These are phyloP conservation scores for Mus caroli DNA, from an alignment of 2,797 vertebrate genomes.

Conservation along the genomic window DNA sequence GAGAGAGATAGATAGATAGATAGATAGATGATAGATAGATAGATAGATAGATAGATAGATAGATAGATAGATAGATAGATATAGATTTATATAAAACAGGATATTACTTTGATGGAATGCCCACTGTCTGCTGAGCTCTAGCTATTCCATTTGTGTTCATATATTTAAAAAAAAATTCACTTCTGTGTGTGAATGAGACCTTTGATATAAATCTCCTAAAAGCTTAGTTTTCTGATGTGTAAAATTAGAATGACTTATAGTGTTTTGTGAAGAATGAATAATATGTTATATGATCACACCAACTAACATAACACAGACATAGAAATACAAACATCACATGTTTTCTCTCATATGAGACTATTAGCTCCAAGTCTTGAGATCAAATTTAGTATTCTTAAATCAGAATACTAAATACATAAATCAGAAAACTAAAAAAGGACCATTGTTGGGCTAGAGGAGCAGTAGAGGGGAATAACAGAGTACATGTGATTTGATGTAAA, in stretches of 20 bases:
- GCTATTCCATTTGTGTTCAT: no score
- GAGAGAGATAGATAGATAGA: no score
- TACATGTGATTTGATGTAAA: background rate
- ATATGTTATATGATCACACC: background rate
- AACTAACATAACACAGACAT: background rate
- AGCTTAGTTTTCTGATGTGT: conserved; percentile 22
- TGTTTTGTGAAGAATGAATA: conserved; percentile 32
- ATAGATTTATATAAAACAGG: no score
- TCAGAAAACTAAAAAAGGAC: background rate
- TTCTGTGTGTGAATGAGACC: background rate
- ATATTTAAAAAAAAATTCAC: background rate
- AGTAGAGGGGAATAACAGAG: background rate
- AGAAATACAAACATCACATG: background rate
- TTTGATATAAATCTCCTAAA: background rate
- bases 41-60: no score
- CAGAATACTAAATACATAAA: background rate
- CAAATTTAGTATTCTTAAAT: no score
- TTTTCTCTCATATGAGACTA: background rate
- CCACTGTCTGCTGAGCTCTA: no score
- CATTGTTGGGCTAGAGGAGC: background rate
- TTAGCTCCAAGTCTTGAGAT: background rate
- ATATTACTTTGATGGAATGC: no score
- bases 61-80: no score
- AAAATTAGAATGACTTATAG: background rate
- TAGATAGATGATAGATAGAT: no score